phyloP scores from a whole-genome alignment of 2,113 vertebrate species.

The Emydura subglobosa region DNA sequence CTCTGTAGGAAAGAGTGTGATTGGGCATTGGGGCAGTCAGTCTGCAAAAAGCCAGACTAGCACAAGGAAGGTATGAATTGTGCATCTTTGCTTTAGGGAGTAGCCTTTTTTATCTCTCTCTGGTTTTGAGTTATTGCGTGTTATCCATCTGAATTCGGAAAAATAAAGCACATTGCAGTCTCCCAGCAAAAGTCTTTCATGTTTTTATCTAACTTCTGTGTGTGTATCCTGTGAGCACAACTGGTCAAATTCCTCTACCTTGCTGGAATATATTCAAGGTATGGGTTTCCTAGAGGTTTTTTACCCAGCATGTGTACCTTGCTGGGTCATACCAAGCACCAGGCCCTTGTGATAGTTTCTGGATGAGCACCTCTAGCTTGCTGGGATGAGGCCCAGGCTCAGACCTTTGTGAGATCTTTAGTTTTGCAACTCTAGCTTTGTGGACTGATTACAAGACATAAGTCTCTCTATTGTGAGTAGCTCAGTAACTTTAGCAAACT shows the following conservation, averaged over 20 bases:
- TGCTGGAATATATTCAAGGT: background rate
- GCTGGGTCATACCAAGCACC: background rate
- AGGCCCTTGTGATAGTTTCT: background rate
- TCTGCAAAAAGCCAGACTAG: too few species aligned
- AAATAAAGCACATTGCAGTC: background rate
- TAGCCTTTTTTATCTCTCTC: background rate
- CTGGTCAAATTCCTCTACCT: conserved; percentile 9
- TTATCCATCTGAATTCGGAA: background rate
- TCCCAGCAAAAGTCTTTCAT: background rate
- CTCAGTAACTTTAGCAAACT: background rate
- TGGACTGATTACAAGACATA: background rate
- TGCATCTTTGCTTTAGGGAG: background rate
- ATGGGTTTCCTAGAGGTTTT: background rate
- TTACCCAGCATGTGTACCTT: background rate
- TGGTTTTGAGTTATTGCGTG: background rate
- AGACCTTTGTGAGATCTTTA: background rate
- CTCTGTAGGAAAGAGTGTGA: background rate
- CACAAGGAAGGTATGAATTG: too few species aligned
- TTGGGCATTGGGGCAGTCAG: background rate
- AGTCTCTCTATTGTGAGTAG: accelerated
- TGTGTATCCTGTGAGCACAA: background rate
- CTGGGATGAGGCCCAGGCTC: background rate
- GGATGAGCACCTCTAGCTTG: background rate
- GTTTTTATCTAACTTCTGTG: background rate
- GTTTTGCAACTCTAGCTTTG: background rate